Evolutionary conservation across 2,888 invertebrate genomes (phyloP).

Genomic region (Stenodema calcarata): DNA sequence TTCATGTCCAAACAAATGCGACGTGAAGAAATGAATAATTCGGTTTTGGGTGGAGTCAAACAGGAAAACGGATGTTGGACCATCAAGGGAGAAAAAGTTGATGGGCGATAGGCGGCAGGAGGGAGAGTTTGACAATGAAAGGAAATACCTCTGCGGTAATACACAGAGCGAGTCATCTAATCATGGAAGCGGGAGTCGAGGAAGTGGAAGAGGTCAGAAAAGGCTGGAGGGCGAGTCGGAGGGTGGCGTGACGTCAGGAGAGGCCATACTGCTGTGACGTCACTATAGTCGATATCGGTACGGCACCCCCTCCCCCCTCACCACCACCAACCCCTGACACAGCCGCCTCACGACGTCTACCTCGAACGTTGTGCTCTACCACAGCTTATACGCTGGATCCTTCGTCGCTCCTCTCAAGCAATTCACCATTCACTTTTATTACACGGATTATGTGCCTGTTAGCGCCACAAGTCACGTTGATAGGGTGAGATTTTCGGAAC

Average conservation of each 20-base stretch:
- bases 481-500: too few species aligned
- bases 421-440: conserved; percentile 12
- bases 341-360: not conserved
- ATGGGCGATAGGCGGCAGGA: not conserved
- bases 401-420: not conserved
- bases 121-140: not conserved
- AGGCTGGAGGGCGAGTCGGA: not conserved
- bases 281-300: conserved; percentile 35
- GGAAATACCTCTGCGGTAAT: conserved; percentile 21
- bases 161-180: conserved; percentile 10
- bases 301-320: not conserved
- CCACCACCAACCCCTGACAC: not conserved
- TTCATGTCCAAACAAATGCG: too few species aligned
- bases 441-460: too few species aligned
- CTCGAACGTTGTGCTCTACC: not conserved
- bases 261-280: conserved; percentile 45
- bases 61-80: not conserved
- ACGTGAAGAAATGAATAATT: not conserved
- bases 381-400: not conserved
- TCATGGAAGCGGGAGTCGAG: conserved; percentile 13
- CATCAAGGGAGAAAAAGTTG: not conserved
- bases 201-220: conserved; percentile 2
- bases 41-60: not conserved
- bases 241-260: conserved; percentile 29
- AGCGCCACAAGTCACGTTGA: too few species aligned